A percentile compares a stretch with the other conserved stretches of the same genome.
Evolutionary conservation across 35 echinoderm and acorn worm genomes (phyloP).

Genomic region (Hemicentrotus pulcherrimus): DNA sequence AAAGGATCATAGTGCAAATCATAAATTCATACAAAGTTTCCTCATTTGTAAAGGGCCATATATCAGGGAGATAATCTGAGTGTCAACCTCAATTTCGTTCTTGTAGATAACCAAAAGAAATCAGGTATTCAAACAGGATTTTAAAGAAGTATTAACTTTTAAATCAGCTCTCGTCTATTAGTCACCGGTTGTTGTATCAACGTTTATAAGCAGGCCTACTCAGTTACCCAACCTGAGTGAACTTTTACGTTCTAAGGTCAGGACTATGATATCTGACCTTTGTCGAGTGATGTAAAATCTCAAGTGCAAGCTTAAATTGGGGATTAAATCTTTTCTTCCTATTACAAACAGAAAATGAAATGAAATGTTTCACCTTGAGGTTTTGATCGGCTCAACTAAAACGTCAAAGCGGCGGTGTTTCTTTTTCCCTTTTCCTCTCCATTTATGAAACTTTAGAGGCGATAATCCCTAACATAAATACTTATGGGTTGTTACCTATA

Average conservation of each 20-base stretch:
- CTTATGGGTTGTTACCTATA: not conserved
- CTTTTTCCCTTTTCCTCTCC: not conserved
- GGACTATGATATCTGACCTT: not conserved
- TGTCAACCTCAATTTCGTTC: not conserved
- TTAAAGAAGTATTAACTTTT: not conserved
- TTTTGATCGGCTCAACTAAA: not conserved
- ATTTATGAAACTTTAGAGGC: slow-evolving; percentile 15
- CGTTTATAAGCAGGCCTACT: not conserved
- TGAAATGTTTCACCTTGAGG: not conserved
- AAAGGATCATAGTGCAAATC: not conserved
- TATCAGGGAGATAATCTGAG: not conserved
- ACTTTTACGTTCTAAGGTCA: not conserved
- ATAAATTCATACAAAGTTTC: not conserved
- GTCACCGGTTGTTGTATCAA: not conserved
- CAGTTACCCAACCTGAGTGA: not conserved
- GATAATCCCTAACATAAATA: slow-evolving; percentile 29
- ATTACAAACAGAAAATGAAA: not conserved
- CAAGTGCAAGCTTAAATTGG: not conserved
- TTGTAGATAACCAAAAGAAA: not conserved
- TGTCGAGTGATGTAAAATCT: not conserved
- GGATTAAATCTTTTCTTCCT: not conserved
- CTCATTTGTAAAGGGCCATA: not conserved
- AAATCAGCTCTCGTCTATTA: not conserved
- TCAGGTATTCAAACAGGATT: not conserved
- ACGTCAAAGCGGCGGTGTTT: slow-evolving; percentile 15